Evolutionary conservation across 2,113 vertebrate genomes (phyloP).

Genomic region (Protomyctophum bolini): DNA sequence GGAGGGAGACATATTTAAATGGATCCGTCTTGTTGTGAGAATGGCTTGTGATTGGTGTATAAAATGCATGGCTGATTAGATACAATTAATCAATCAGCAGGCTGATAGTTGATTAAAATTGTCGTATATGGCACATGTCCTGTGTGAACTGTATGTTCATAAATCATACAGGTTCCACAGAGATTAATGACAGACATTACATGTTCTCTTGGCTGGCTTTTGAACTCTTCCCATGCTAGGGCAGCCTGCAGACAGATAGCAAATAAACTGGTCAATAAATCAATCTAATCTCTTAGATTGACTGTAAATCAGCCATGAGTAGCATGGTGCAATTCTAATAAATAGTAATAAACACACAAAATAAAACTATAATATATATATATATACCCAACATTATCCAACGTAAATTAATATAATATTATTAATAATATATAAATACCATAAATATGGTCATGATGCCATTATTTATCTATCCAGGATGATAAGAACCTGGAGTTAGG

Average conservation of each 20-base stretch:
- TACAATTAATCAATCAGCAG: neutral
- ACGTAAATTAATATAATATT: no score
- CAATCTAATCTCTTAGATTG: neutral
- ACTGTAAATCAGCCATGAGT: neutral
- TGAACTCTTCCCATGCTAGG: conserved; percentile 58
- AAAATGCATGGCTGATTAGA: neutral
- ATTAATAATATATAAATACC: no score
- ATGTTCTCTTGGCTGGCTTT: conserved; percentile 52
- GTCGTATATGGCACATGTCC: no score
- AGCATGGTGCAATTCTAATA: conserved; percentile 10
- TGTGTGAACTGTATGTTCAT: no score
- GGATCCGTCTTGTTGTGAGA: no score
- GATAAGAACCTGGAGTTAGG: neutral
- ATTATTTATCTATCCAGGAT: no score
- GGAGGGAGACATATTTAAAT: no score
- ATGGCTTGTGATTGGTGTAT: neutral
- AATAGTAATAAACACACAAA: no score
- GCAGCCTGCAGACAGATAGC: conserved; percentile 64
- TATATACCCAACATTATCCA: no score
- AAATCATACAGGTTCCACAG: neutral
- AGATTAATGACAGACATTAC: conserved; percentile 38
- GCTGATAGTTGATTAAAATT: no score
- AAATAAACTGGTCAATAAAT: neutral
- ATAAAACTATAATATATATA: no score
- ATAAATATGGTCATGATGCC: no score